A percentile compares a stretch with the other conserved stretches of the same genome.
Conservation (phyloP, 2,888 invertebrate genomes). For the Caenorhabditis sp. region DNA sequence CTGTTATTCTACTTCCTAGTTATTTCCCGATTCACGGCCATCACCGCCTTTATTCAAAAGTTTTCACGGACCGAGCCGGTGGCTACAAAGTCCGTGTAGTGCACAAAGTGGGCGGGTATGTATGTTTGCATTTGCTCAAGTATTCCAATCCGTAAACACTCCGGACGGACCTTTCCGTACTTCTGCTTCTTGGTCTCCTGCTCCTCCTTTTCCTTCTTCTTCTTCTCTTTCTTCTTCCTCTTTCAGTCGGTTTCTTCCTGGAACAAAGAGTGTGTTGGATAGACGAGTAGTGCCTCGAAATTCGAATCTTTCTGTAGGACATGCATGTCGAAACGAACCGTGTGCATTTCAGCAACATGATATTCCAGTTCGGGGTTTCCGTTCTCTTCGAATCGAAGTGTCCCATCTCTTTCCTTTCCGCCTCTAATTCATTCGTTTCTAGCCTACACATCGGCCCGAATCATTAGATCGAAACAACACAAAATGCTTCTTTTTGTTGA, state of each 20-base stretch:
- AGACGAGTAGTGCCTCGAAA: constrained; percentile 18
- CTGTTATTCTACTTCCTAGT: constrained; percentile 1
- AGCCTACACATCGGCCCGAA: constrained; percentile 23
- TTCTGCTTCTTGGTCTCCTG: too few species aligned
- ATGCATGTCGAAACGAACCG: constrained; percentile 39
- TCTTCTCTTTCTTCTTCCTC: not conserved
- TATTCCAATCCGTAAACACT: constrained; percentile 21
- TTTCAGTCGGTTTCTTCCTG: not conserved
- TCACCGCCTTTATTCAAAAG: not conserved
- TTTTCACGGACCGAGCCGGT: constrained; percentile 19
- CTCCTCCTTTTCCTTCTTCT: not conserved
- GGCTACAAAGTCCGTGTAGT: constrained; percentile 35
- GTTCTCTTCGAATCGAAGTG: constrained; percentile 2
- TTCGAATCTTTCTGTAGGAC: constrained; percentile 20
- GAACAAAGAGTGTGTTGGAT: not conserved
- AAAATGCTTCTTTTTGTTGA: constrained; percentile 27
- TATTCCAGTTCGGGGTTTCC: constrained; percentile 25
- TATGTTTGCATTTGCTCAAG: constrained; percentile 45
- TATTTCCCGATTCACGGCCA: too few species aligned
- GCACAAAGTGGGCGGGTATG: constrained; percentile 21
- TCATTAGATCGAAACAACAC: too few species aligned
- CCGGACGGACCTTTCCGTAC: too few species aligned
- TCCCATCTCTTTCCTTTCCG: not conserved
- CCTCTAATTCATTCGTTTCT: constrained; percentile 21
- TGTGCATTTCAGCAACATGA: constrained; percentile 26